Conservation (phyloP, 2,797 vertebrate genomes). For the Parotocinclus haroldoi region DNA sequence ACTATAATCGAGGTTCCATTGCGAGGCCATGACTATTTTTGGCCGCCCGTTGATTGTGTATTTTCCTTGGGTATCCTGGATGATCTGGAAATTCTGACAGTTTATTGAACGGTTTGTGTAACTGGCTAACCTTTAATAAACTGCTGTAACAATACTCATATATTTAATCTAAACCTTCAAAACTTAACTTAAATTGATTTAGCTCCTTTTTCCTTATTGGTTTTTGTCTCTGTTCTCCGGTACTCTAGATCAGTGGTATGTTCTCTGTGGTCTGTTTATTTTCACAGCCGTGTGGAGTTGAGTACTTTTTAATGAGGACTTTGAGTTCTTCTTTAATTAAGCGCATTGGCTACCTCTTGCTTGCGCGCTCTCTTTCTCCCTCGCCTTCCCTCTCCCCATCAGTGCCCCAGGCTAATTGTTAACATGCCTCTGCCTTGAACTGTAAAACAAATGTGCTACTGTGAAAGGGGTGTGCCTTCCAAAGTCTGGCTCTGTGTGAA, state of each 20-base stretch:
- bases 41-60: no score
- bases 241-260: conserved; percentile 1
- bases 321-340: conserved; percentile 74
- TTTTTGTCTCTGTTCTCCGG: background rate
- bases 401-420: conserved; percentile 75
- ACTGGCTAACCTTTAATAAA: no score
- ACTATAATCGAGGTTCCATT: no score
- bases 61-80: no score
- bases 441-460: conserved; percentile 61
- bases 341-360: conserved; percentile 18
- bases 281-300: conserved; percentile 73
- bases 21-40: no score
- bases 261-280: conserved; percentile 68
- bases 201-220: conserved; percentile 4
- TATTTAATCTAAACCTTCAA: no score
- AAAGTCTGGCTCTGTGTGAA: conserved; percentile 20
- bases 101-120: no score
- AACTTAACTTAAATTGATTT: background rate
- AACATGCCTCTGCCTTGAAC: conserved; percentile 73
- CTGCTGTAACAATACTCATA: no score
- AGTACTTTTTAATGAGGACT: conserved; percentile 82
- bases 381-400: conserved; percentile 40
- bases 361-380: conserved; percentile 4
- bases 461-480: conserved; percentile 43
- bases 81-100: no score